A percentile compares a stretch with the other conserved stretches of the same genome.
phyloP scores from a whole-genome alignment of 2,113 vertebrate genomes.

The Geothlypis trichas region DNA sequence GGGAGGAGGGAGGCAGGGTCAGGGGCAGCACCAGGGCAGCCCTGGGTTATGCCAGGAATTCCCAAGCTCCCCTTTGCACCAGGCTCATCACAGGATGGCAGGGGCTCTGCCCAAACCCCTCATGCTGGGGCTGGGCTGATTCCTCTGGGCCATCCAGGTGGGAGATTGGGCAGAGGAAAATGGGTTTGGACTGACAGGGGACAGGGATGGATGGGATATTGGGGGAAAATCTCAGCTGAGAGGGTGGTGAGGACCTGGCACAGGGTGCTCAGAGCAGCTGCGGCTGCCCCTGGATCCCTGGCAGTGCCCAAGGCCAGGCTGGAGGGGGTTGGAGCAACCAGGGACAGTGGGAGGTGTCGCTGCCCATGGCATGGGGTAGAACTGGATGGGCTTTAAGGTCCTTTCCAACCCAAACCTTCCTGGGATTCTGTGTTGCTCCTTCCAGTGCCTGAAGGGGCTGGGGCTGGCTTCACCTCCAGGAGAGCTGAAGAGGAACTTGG shows the following conservation, averaged over 20 bases:
- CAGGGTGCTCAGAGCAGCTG: neutral
- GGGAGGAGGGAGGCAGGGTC: neutral
- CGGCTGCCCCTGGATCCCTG: neutral
- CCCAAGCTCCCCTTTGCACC: neutral
- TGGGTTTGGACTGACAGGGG: neutral
- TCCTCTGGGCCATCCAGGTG: neutral
- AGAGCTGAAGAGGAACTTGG: neutral
- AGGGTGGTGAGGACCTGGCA: fast-evolving
- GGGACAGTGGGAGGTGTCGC: fast-evolving
- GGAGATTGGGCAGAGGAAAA: neutral
- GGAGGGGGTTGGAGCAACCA: fast-evolving
- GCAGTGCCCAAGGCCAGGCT: neutral
- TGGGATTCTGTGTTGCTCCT: neutral
- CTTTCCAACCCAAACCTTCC: neutral
- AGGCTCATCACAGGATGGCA: neutral
- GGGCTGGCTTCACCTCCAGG: neutral
- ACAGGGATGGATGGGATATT: neutral
- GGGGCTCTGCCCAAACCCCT: neutral
- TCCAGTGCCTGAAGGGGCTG: neutral
- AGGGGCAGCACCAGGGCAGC: neutral
- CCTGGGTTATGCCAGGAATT: neutral
- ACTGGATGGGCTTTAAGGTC: neutral
- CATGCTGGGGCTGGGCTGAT: fast-evolving
- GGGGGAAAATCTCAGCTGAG: neutral
- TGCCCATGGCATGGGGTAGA: fast-evolving